Base-by-base conservation (phyloP, 2,797 vertebrate species). In the Xenopus petersii region DNA sequence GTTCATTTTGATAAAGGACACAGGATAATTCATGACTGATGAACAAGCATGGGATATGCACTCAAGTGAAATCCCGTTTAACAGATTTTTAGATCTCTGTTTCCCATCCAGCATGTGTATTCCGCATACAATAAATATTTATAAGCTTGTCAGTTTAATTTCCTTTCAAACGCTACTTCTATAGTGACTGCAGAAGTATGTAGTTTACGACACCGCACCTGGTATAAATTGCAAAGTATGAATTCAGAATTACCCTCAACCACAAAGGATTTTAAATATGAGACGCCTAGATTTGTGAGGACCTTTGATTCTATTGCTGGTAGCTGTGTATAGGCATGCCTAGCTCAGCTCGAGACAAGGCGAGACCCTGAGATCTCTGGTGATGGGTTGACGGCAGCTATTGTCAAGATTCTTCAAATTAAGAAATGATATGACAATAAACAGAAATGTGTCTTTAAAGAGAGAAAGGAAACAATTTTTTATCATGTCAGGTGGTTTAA, bases 401-500 rank as follows among this genome's bases (percentile, higher is more conserved):
- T 78, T 78, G 87, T 78, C 78, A 85, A 13, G 81, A 85, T 84
- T 89, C 88, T 78, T 86, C 86, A 85, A 82, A 88, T 85, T 84
- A 90, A 89, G 74, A 90, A 96, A 95, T 93, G 93, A 92, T 86
- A 92, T 90, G 82, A 92, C 96, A 98, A 98, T 97, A 94, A 91
- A 92, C 93, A 94, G 93, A 96, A 97, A 91, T 94, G 88, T 90
- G 86, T 92, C 90, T 86, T 84, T 88, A 91, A 92, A 88, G 86
- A 88, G 86, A 88, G 85, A 89, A 87, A 82, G 90, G 90, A 91
- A 91, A 84, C 91, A 85, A 88, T 91, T 92, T 90, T 93, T 93
- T 93, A 93, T 93, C 91, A 92, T 88, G 81, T 91, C 88, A 94
- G 92, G 93, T 97, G 95, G 94, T 97, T 95, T 93, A 95, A 93